Percentiles rank a stretch among this genome's conserved stretches.
Conservation (phyloP, 2,888 invertebrate species). For the Allacma fusca region DNA sequence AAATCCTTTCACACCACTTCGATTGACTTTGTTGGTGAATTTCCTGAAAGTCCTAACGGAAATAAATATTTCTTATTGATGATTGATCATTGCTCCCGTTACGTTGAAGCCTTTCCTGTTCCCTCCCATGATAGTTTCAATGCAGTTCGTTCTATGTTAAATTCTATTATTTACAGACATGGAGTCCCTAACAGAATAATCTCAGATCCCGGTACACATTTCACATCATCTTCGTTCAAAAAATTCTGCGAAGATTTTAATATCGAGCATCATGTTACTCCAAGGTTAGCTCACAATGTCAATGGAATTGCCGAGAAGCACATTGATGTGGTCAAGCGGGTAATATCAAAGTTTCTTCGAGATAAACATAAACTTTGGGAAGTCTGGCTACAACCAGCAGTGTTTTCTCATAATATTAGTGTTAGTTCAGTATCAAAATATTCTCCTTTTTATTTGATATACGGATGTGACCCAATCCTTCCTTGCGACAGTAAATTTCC, state of each 20-base stretch:
- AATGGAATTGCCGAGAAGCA: conserved; percentile 45
- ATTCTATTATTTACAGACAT: conserved; percentile 12
- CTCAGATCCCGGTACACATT: neutral
- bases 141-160: neutral
- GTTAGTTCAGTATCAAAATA: conserved; percentile 27
- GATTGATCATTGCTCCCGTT: conserved; percentile 57
- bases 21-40: conserved; percentile 55
- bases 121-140: conserved; percentile 41
- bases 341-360: conserved; percentile 30
- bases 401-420: conserved; percentile 39
- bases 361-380: conserved; percentile 36
- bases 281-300: neutral
- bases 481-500: conserved; percentile 36
- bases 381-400: neutral
- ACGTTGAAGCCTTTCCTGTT: conserved; percentile 52
- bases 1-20: conserved; percentile 57
- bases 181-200: neutral
- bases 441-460: conserved; percentile 41
- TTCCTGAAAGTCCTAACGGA: conserved; percentile 44
- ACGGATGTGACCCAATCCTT: conserved; percentile 41
- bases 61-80: conserved; percentile 54
- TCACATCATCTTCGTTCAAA: neutral
- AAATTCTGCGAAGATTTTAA: neutral
- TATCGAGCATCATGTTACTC: neutral
- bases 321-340: conserved; percentile 38